Conservation (phyloP, 2,113 vertebrate genomes). For the Gallinago paraguaiae region DNA sequence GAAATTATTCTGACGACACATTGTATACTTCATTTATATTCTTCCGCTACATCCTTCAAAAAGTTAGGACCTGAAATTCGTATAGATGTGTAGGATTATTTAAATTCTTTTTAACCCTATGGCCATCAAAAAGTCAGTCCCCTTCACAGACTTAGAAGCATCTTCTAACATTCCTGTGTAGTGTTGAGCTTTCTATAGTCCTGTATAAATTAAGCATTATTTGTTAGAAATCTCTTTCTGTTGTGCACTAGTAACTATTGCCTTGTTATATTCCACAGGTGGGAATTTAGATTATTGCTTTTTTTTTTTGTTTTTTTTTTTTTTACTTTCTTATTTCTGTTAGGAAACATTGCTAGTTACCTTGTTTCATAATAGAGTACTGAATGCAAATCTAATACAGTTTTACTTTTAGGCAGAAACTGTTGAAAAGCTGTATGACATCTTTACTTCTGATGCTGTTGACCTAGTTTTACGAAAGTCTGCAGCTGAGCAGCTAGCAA, state of each 20-base stretch:
- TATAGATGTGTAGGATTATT: background rate
- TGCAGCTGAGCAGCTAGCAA: conserved; percentile 89
- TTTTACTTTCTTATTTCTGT: background rate
- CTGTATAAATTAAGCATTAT: background rate
- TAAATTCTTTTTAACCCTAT: background rate
- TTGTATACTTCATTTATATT: background rate
- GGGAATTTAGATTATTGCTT: background rate
- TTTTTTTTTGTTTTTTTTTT: background rate
- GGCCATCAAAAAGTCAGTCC: background rate
- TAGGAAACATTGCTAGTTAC: background rate
- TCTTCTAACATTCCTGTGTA: background rate
- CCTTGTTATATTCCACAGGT: background rate
- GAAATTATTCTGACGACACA: background rate
- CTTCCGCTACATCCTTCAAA: background rate
- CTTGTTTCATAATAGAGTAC: background rate
- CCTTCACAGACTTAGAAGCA: background rate
- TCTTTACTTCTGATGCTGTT: conserved; percentile 86
- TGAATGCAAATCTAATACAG: background rate
- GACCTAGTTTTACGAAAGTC: conserved; percentile 87
- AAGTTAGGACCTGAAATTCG: background rate
- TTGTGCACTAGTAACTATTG: background rate
- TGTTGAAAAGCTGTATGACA: conserved; percentile 86
- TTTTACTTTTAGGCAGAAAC: conserved; percentile 84
- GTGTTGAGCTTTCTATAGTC: background rate
- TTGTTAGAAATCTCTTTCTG: background rate